Evolutionary conservation across 2,797 vertebrate species (phyloP), one percentile per base, ranked within the genome.

Genomic region (Leucoraja ocellata): DNA sequence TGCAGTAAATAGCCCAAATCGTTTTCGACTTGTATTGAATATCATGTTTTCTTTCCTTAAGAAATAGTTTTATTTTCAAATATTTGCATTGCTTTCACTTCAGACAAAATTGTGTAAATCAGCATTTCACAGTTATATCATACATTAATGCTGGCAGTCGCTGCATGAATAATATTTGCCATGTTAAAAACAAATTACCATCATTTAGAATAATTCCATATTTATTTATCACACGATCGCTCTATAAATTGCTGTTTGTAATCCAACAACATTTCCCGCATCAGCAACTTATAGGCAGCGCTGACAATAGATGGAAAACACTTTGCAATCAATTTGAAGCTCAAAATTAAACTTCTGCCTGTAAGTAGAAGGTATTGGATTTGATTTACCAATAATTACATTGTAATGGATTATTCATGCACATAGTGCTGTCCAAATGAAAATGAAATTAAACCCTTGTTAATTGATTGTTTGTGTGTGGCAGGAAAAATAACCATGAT

Each of bases 341-440:
- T 92, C 73, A 92, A 71, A 54, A 54, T 76, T 91, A 91, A 73
- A 91, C 71, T 91, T 13, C 90, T 76, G 28, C 90, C 76, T 92
- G 23, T 74, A 74, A 54, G 4, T 46, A 25, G 68, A 1, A 73
- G 8, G 25, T 76, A 92, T 74, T 76, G 36, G 90, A 76, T 76
- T 92, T 10, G 18, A 54, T 92, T 92, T 76, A 54, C n/a, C 84
- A 88, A 32, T 88, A 88, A 54, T 92, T 71, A 76, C 11, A 28
- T 92, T 92, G 65, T 36, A 92, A 58, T 58, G 23, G 68, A 92
- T 92, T 76, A 76, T 92, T 92, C 71, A 92, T 74, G 46, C 39
- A 18, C 32, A 39, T 91, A 58, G 54, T 61, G 54, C 81, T 84
- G 11, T 84, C 54, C 54, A 65, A 88, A 88, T 88, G n/a, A 65